Base-by-base conservation (phyloP, 2,113 vertebrate species). In the Corythaixoides concolor region DNA sequence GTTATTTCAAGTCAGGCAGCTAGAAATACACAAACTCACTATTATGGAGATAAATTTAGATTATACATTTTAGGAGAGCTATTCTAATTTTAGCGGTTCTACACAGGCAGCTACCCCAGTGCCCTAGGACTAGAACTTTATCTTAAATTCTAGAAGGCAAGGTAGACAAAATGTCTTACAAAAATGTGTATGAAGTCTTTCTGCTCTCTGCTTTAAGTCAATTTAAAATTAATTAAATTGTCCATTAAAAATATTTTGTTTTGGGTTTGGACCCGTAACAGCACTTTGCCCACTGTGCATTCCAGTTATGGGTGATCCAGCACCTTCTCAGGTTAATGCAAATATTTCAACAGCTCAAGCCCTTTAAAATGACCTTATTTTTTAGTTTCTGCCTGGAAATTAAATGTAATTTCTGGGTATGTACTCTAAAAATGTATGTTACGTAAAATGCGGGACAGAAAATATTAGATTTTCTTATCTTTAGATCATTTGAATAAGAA, bases 11-110 rank as follows among this genome's bases (percentile, higher is more conserved):
- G 85, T 73, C 18, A 95, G 18, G 37, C 66, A 41, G 11, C 32
- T 88, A 91, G 84, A 91, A 88, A 75, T 73, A 73, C 32, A 85
- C 15, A 83, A 72, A 26, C 49, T 89, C 18, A 39, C 41, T 94
- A 20, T 82, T 88, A 79, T 20, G 22, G 41, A 62, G 55, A 39
- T 45, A 91, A 91, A 87, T 84, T 91, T 92, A 76, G 39, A 73
- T 56, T 45, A 62, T 45, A 49, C 13, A 3, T 85, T 95, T 89
- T 68, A 79, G 70, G 53, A 66, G 47, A 93, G 88, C 49, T 82
- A 45, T 69, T 64, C 53, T 85, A 91, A 76, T 87, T 96, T 93
- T 89, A 93, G 45, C 58, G 50, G 20, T 79, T 93, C 47, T 88
- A 88, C 33, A 62, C 49, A 69, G 37, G 27, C 35, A 88, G 32